Evolutionary conservation across 64 coral and sea anemone genomes (phyloP).

Genomic region (Pocillopora damicornis): DNA sequence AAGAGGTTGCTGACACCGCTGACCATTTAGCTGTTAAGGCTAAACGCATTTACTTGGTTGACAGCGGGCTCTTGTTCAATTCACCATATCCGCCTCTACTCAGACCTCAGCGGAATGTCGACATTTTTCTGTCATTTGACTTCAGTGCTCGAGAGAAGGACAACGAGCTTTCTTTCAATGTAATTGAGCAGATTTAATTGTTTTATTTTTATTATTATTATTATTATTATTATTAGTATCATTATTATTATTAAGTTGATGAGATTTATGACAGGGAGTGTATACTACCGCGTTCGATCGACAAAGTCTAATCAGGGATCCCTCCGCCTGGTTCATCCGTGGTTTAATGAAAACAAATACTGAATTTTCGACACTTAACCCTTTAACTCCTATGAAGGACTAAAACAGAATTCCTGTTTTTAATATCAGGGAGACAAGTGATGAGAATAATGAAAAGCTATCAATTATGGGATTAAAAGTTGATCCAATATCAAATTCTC

Average conservation of each 20-base stretch:
- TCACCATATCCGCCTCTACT: conserved; percentile 84
- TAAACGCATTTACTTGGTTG: conserved; percentile 71
- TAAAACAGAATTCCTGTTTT: too few relatives aligned
- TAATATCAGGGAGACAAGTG: too few relatives aligned
- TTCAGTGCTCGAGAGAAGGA: conserved; percentile 87
- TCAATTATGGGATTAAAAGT: too few relatives aligned
- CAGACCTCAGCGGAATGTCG: conserved; percentile 66
- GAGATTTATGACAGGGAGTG: too few relatives aligned
- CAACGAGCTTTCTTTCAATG: conserved; percentile 52
- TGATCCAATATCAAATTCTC: too few relatives aligned
- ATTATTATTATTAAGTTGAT: too few relatives aligned
- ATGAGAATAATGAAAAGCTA: too few relatives aligned
- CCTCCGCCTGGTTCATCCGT: too few relatives aligned
- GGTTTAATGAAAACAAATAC: too few relatives aligned
- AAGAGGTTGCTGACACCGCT: conserved; percentile 19
- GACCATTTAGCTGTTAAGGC: conserved; percentile 11
- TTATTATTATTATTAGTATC: background rate
- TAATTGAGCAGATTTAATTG: background rate
- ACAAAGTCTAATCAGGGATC: too few relatives aligned
- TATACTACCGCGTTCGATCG: too few relatives aligned
- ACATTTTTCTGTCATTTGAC: conserved; percentile 83
- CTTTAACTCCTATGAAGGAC: background rate
- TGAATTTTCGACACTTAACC: background rate
- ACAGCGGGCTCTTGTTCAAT: conserved; percentile 85
- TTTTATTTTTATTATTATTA: background rate